Conservation (phyloP, 1,140 invertebrate species). For the Lasioglossum albipes region DNA sequence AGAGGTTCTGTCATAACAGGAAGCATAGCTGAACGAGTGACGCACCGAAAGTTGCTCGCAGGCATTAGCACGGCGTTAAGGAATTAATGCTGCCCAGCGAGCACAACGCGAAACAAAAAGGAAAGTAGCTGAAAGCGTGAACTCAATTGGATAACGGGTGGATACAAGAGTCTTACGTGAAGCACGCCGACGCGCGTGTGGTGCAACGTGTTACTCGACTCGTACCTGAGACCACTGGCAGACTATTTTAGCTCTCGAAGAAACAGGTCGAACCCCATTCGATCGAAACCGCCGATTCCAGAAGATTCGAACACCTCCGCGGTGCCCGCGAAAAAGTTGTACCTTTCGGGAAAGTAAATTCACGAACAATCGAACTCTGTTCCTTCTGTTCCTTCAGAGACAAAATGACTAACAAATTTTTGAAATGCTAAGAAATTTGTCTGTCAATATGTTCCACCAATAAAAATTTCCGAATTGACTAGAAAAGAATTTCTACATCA, state of each 20-base stretch:
- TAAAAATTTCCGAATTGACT: too few species aligned
- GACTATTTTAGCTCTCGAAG: neutral
- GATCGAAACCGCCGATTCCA: neutral
- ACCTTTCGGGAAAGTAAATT: too few species aligned
- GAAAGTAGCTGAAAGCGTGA: conserved; percentile 76
- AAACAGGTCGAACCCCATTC: neutral
- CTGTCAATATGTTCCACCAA: too few species aligned
- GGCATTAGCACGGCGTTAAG: conserved; percentile 51
- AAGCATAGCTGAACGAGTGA: conserved; percentile 42
- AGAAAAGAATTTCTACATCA: too few species aligned
- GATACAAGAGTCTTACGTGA: conserved; percentile 46
- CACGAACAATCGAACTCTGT: too few species aligned
- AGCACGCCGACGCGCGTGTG: neutral
- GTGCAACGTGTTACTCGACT: conserved; percentile 22
- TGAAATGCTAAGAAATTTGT: too few species aligned
- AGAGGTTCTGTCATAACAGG: conserved; percentile 38
- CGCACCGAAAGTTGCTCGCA: conserved; percentile 51
- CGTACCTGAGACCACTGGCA: too few species aligned
- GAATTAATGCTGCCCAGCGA: conserved; percentile 69
- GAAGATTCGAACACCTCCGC: too few species aligned
- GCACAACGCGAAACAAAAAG: conserved; percentile 68
- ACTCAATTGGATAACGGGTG: conserved; percentile 72
- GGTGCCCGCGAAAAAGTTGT: too few species aligned
- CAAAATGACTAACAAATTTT: too few species aligned
- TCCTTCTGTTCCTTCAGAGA: too few species aligned